These are phyloP conservation scores for Anarhynchus alexandrinus DNA, from an alignment of 2,113 vertebrate genomes.

Conservation along the genomic window DNA sequence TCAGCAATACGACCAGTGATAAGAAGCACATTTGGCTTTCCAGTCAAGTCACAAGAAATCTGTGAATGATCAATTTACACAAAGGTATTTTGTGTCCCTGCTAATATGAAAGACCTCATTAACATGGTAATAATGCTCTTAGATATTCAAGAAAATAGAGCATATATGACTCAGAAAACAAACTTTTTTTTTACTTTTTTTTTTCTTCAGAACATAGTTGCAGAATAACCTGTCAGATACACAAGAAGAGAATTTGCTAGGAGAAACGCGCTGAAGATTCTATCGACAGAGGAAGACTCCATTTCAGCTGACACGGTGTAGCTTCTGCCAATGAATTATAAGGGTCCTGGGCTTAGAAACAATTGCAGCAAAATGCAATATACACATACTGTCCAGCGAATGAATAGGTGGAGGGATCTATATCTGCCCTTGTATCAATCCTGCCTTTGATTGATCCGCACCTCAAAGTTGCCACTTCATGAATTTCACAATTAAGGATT, in stretches of 20 bases:
- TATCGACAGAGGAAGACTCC: neutral
- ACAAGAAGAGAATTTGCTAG: neutral
- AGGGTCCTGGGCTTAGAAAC: neutral
- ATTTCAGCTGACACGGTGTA: slow-evolving; percentile 8
- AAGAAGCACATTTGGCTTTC: neutral
- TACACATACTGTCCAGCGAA: neutral
- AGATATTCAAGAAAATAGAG: neutral
- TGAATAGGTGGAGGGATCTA: neutral
- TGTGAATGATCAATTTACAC: neutral
- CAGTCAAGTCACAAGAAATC: neutral
- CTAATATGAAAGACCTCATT: neutral
- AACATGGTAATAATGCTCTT: neutral
- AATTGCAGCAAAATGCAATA: neutral
- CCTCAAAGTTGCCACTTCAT: slow-evolving; percentile 23
- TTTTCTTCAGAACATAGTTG: neutral
- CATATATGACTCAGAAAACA: neutral
- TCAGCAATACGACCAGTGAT: neutral
- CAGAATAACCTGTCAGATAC: neutral
- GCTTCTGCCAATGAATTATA: neutral
- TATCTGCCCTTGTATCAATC: slow-evolving; percentile 1
- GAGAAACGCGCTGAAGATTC: neutral
- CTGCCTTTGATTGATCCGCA: slow-evolving; percentile 29
- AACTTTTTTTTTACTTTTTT: neutral
- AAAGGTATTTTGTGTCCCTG: neutral
- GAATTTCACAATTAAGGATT: slow-evolving; percentile 31